phyloP scores from a whole-genome alignment of 2,113 vertebrate species.

The Rhinolophus ferrumequinum region DNA sequence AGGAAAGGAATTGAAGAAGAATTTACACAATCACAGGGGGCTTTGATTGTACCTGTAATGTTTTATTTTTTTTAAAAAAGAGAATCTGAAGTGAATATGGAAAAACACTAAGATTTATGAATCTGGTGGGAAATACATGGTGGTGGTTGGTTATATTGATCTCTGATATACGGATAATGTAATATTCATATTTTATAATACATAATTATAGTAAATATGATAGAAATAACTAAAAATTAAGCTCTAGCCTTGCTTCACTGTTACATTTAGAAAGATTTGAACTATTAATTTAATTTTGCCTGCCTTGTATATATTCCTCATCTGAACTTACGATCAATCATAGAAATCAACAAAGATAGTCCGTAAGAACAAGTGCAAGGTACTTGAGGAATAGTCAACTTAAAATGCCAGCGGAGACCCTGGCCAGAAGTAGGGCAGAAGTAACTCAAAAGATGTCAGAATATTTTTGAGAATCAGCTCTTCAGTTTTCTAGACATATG shows the following conservation, averaged over 20 bases:
- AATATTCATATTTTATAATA: not conserved
- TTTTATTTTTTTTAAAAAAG: not conserved
- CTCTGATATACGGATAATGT: slow-evolving; percentile 4
- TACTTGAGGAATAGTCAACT: not conserved
- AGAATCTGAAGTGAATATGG: not conserved
- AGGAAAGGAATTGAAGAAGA: not conserved
- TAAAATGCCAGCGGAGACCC: not conserved
- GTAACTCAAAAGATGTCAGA: not conserved
- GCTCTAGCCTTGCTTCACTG: not conserved
- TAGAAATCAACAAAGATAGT: not conserved
- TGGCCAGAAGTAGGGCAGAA: not conserved
- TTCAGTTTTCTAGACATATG: not conserved
- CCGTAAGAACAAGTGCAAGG: not conserved
- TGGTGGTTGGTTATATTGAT: not conserved
- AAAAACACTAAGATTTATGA: not conserved
- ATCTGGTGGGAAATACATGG: not conserved
- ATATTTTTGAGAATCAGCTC: not conserved
- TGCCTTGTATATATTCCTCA: not conserved
- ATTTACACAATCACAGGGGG: not conserved
- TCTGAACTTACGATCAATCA: not conserved
- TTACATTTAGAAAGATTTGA: slow-evolving; percentile 20
- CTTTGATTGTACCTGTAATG: not conserved
- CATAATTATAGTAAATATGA: not conserved
- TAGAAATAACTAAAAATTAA: slow-evolving; percentile 10
- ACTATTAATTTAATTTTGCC: not conserved